These are phyloP conservation scores for Semaprochilodus insignis DNA, from an alignment of 2,797 vertebrate species.

Conservation along the genomic window DNA sequence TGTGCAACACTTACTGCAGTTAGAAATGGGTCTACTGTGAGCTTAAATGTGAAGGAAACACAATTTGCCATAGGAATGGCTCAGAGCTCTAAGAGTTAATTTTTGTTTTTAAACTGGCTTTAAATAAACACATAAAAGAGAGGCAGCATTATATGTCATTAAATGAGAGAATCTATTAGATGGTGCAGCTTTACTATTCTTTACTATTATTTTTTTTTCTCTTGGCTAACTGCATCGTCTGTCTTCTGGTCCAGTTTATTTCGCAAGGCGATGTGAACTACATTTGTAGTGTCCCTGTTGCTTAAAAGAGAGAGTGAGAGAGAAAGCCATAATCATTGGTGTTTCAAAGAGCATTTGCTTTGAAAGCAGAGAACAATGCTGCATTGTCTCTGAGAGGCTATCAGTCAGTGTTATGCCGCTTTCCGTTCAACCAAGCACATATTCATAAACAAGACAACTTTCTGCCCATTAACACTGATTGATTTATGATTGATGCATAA, in stretches of 20 bases:
- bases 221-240: no score
- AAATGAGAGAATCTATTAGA: no score
- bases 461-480: background rate
- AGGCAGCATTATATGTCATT: no score
- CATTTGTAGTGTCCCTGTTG: constrained; percentile 35
- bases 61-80: no score
- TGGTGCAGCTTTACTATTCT: no score
- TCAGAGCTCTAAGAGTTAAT: no score
- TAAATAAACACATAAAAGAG: no score
- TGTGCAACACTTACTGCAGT: no score
- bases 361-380: constrained; percentile 65
- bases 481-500: constrained; percentile 1
- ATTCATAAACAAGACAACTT: constrained; percentile 1
- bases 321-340: background rate
- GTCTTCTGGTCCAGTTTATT: background rate
- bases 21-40: no score
- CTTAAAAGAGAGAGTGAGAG: background rate
- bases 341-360: constrained; percentile 60
- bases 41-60: no score
- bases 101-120: no score
- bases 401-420: background rate
- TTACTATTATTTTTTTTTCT: no score
- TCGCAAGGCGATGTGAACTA: background rate
- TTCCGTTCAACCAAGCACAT: background rate
- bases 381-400: constrained; percentile 41